Base-by-base conservation (phyloP, 2,797 vertebrate species). In the Adrianichthys oophorus region DNA sequence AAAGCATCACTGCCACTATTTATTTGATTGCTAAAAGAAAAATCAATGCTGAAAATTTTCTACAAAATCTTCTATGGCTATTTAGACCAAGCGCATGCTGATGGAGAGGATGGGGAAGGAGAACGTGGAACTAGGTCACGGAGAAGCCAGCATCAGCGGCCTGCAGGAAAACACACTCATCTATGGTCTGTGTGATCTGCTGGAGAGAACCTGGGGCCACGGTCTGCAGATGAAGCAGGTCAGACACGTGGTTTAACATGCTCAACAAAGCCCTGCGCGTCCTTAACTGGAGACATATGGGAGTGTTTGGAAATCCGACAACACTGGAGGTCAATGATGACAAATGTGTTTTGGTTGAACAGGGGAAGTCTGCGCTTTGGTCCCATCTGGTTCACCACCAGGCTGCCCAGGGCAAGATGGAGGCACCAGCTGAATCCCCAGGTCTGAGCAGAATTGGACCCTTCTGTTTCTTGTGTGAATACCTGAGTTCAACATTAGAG, bases 151-250 rank as follows among this genome's bases (percentile, higher is more conserved):
- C 79, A 95, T 99, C 80, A 97, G 95, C 0, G 97, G 97, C 48
- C 85, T 99, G 72, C 96, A 98, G 79, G 98, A 99, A 83, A 98
- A 96, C 79, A 98, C 96, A 0, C 88, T 99, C 70, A 99, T 99
- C 46, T 94, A 95, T 42, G 95, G 96, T 53, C 92, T 99, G 70
- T 99, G 97, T 76, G 96, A 98, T 85, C 92, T 99, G 1, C 90
- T 99, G 64, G 98, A 99, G 90, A 95, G 98, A 78, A 97, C 98
- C 81, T 99, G 98, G 98, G 98, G 96, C 79, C 96, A 99, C 0
- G 96, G 96, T 17, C 90, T 99, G 66, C 96, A 93, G 72, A 85
- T 98, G 73, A 99, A 99, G 84, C 98, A 98, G 96, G 98, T 98
- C 80, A 82, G 79, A 68, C 59, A 37, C 47, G 5, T 51, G 7